Evolutionary conservation across 1,140 invertebrate species (phyloP).

Genomic region (Leptopilina boulardi): DNA sequence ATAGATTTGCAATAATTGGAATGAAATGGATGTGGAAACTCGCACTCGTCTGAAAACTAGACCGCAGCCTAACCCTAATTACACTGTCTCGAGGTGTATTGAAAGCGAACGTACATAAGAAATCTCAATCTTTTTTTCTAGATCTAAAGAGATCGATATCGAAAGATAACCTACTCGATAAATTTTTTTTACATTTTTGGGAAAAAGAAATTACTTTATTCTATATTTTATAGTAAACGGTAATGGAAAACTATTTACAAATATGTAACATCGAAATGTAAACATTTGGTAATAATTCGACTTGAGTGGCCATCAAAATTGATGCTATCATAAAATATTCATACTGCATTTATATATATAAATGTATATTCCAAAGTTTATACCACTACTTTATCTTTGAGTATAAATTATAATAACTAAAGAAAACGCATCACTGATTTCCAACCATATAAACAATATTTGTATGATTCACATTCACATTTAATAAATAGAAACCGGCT

Average conservation of each 20-base stretch:
- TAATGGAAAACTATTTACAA: background rate
- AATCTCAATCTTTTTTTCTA: background rate
- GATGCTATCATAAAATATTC: background rate
- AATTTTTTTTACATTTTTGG: too few species aligned
- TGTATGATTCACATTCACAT: constrained; percentile 13
- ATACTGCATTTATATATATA: constrained; percentile 4
- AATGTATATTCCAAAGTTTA: background rate
- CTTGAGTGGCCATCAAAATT: background rate
- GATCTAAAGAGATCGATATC: background rate
- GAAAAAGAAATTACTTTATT: too few species aligned
- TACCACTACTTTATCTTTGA: background rate
- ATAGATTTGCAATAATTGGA: background rate
- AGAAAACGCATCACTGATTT: constrained; percentile 24
- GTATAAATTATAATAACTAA: constrained; percentile 30
- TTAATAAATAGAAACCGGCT: constrained; percentile 26
- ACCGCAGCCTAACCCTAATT: background rate
- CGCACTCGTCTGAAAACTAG: background rate
- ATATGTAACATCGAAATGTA: background rate
- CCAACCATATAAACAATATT: background rate
- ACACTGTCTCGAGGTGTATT: background rate
- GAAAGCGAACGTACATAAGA: background rate
- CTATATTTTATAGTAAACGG: too few species aligned
- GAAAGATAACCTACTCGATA: too few species aligned
- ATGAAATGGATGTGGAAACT: background rate
- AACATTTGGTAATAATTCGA: constrained; percentile 1